Conservation (phyloP, 2,797 vertebrate species). For the Pempheris klunzingeri region DNA sequence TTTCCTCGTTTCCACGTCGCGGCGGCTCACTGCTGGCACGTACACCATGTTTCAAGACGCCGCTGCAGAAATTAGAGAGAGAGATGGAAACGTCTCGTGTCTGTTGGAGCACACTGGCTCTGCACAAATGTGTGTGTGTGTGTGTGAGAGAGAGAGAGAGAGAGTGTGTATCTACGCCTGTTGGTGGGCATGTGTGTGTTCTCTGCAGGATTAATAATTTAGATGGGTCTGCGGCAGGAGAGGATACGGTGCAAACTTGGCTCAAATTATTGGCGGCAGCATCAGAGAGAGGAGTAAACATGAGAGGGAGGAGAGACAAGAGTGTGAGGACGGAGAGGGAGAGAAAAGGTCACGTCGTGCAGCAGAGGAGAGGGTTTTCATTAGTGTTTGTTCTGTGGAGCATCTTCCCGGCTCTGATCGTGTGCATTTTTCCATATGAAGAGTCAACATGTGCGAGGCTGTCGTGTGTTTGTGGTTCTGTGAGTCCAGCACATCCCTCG, state of each 20-base stretch:
- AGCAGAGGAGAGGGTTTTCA: constrained; percentile 15
- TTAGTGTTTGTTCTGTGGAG: background rate
- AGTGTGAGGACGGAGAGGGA: constrained; percentile 18
- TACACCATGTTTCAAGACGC: constrained; percentile 9
- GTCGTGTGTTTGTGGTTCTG: constrained; percentile 16
- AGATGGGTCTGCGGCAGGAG: constrained; percentile 51
- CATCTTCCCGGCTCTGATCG: background rate
- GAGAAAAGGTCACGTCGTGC: constrained; percentile 42
- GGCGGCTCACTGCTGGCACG: constrained; percentile 31
- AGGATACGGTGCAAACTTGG: constrained; percentile 42
- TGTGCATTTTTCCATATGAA: background rate
- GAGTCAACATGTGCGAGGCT: background rate
- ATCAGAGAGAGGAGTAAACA: constrained; percentile 36
- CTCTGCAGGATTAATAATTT: constrained; percentile 68
- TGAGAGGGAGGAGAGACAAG: constrained; percentile 29
- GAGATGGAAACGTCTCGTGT: constrained; percentile 5
- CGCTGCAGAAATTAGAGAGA: constrained; percentile 16
- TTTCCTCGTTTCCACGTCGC: constrained; percentile 43
- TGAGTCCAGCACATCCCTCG: constrained; percentile 37
- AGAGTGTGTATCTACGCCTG: constrained; percentile 9
- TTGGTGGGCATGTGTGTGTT: constrained; percentile 18
- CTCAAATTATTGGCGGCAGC: constrained; percentile 32
- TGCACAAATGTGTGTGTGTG: background rate
- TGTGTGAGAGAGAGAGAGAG: constrained; percentile 4
- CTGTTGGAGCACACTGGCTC: background rate